Evolutionary conservation across 2,797 vertebrate genomes (phyloP).

Genomic region (Rachycentron canadum): DNA sequence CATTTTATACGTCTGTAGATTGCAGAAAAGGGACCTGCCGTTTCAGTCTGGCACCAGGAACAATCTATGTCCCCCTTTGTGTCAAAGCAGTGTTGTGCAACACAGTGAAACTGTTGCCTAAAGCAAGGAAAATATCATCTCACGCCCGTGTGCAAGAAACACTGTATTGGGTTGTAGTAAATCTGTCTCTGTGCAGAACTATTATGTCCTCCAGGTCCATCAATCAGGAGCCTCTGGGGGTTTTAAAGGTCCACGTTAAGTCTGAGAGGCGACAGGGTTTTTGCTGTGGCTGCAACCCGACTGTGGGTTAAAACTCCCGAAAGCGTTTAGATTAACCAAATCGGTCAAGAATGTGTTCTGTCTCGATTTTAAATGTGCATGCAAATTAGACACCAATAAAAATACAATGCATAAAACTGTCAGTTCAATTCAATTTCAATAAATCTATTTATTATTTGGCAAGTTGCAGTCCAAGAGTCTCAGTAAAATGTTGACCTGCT

Average conservation of each 20-base stretch:
- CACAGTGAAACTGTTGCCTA: slow-evolving; percentile 42
- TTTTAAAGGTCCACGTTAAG: slow-evolving; percentile 35
- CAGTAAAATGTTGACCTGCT: too few species aligned
- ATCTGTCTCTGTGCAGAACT: slow-evolving; percentile 37
- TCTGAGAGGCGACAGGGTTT: slow-evolving; percentile 22
- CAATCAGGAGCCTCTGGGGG: slow-evolving; percentile 26
- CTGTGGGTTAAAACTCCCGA: slow-evolving; percentile 1
- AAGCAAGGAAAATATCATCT: slow-evolving; percentile 48
- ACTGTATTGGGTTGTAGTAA: slow-evolving; percentile 20
- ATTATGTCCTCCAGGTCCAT: slow-evolving; percentile 35
- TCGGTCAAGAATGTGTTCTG: slow-evolving; percentile 5
- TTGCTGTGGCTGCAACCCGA: slow-evolving; percentile 18
- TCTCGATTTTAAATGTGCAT: background rate
- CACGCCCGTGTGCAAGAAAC: slow-evolving; percentile 20
- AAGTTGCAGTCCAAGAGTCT: too few species aligned
- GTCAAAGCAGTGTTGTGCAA: slow-evolving; percentile 34
- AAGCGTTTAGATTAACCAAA: slow-evolving; percentile 7
- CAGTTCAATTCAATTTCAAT: slow-evolving; percentile 21
- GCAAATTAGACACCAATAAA: background rate
- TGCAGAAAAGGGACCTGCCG: slow-evolving; percentile 15
- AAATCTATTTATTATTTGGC: too few species aligned
- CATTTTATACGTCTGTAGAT: slow-evolving; percentile 10
- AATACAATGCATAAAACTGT: background rate
- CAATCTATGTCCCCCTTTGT: slow-evolving; percentile 25
- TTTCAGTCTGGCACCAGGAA: slow-evolving; percentile 29